Conservation (phyloP, 2,888 invertebrate genomes). For the Timema cristinae region DNA sequence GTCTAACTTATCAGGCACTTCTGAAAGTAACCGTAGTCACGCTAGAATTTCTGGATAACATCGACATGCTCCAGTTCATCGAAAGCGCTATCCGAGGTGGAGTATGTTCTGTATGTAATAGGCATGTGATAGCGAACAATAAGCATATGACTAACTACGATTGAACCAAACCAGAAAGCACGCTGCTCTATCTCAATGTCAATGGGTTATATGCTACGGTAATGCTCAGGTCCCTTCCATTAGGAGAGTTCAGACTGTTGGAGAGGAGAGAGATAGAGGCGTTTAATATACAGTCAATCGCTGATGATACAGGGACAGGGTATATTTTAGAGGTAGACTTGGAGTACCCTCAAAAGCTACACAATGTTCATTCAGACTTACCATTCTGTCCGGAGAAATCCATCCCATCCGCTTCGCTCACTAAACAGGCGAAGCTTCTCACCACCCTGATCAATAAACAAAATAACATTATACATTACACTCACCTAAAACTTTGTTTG, state of each 20-base stretch:
- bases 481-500: not conserved
- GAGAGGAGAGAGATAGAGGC: too few species aligned
- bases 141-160: not conserved
- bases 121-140: not conserved
- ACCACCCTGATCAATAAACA: not conserved
- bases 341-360: not conserved
- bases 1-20: not conserved
- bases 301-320: too few species aligned
- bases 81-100: not conserved
- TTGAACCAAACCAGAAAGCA: not conserved
- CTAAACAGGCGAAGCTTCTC: not conserved
- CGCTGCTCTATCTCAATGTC: not conserved
- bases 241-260: not conserved
- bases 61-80: slow-evolving; percentile 1
- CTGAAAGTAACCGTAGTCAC: not conserved
- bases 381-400: not conserved
- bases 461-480: not conserved
- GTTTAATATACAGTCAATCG: too few species aligned
- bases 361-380: not conserved
- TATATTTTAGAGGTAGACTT: not conserved
- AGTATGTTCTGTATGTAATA: not conserved
- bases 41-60: not conserved
- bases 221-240: not conserved
- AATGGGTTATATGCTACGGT: not conserved
- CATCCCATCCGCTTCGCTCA: not conserved